Base-by-base conservation (phyloP, 2,797 vertebrate species). In the Percopsis omiscomaycus region DNA sequence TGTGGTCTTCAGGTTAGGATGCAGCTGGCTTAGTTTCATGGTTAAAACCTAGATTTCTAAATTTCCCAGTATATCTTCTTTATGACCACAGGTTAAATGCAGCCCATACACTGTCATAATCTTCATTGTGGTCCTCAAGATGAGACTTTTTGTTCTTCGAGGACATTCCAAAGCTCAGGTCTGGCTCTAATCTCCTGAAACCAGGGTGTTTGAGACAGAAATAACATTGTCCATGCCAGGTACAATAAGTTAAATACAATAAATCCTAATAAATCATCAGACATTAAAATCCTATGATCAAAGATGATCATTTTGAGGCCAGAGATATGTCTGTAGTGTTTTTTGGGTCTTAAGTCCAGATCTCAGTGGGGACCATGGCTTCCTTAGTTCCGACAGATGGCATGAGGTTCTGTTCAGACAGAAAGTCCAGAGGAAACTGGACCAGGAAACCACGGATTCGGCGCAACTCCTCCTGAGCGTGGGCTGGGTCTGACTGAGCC, bases 371-470 rank as follows among this genome's bases (percentile, higher is more conserved):
- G 57, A 96, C 96, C 77, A 99, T 99, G 79, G 94, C 88, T 86
- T 99, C 98, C 85, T 97, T 99, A 3, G 94, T 95, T 69, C 96
- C 96, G 0, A 98, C 95, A 0, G 98, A 95, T 27, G 98, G 98
- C 88, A 98, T 93, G 64, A 99, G 93, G 86, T 93, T 94, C 61
- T 99, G 92, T 80, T 96, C 95, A 22, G 95, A 93, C 79, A 99
- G 89, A 84, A 99, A 99, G 66, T 95, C 94, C 67, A 99, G 92
- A 16, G 97, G 96, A 79, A 99, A 98, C 76, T 99, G 98, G 13
- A 99, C 96, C 78, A 98, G 87, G 90, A 98, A 98, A 1, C 98
- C 97, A 46, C 93, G 92, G 69, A 98, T 98, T 88, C 96, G 98
- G 74, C 92, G 95, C 44, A 99, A 78, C 76, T 98, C 96, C 74